phyloP scores from a whole-genome alignment of 2,888 invertebrate species.

The Microctonus brassicae region DNA sequence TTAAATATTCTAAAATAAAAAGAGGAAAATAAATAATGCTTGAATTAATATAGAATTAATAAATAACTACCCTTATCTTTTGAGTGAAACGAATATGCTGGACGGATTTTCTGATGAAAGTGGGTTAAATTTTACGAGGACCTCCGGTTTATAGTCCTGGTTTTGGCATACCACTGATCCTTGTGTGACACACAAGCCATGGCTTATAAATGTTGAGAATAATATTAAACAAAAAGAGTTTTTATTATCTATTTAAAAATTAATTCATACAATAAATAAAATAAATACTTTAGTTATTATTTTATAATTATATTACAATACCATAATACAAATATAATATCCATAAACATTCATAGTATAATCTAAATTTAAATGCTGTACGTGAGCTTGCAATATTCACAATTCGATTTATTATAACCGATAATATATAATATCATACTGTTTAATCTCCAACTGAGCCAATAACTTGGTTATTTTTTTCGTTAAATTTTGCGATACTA shows the following conservation, averaged over 20 bases:
- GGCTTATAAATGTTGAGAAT: background rate
- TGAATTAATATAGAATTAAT: background rate
- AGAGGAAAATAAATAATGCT: background rate
- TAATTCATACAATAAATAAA: background rate
- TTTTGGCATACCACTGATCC: background rate
- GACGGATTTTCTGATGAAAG: background rate
- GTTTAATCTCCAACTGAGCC: background rate
- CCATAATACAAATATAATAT: background rate
- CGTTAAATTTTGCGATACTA: slow-evolving; percentile 24
- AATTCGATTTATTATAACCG: slow-evolving; percentile 12
- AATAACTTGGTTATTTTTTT: slow-evolving; percentile 4
- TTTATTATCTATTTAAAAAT: background rate
- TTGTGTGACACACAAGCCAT: background rate
- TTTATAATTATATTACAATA: background rate
- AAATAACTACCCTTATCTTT: background rate
- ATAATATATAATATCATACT: background rate
- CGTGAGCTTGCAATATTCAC: slow-evolving; percentile 4
- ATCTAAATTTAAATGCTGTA: slow-evolving; percentile 14
- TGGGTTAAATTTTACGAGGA: background rate
- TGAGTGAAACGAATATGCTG: background rate
- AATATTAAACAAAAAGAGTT: background rate
- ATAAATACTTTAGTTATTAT: background rate
- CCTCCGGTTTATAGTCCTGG: background rate
- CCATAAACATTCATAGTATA: background rate
- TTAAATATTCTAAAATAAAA: background rate